Evolutionary conservation across 2,113 vertebrate species (phyloP).

Genomic region (Lamprotornis superbus): DNA sequence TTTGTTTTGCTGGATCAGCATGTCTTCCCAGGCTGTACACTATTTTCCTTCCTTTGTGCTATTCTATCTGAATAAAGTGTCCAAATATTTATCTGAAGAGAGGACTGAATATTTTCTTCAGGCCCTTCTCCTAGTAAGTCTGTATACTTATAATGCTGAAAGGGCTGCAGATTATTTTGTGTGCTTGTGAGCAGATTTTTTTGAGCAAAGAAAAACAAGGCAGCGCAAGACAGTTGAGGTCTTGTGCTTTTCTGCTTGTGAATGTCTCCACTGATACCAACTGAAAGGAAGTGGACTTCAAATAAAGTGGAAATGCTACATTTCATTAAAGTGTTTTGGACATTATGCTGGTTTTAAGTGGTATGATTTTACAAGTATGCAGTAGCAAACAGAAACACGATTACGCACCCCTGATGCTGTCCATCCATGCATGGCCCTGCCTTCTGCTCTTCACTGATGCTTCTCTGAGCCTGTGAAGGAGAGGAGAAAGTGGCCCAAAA

Average conservation of each 20-base stretch:
- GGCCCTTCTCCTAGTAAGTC: background rate
- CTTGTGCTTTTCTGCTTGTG: background rate
- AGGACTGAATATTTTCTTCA: background rate
- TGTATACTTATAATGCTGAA: background rate
- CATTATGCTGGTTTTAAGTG: background rate
- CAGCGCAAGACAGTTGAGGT: background rate
- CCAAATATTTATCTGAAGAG: fast-evolving
- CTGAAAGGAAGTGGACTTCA: background rate
- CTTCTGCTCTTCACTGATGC: background rate
- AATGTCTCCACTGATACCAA: background rate
- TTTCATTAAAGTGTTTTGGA: background rate
- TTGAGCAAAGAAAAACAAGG: background rate
- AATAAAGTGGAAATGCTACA: background rate
- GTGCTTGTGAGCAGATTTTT: background rate
- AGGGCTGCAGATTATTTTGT: background rate
- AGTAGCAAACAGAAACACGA: background rate
- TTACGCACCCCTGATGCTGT: background rate
- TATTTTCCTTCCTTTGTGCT: background rate
- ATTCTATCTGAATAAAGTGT: background rate
- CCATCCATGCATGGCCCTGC: fast-evolving
- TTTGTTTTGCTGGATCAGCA: background rate
- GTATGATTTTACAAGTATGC: background rate
- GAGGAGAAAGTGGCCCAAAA: background rate
- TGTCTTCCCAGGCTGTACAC: background rate
- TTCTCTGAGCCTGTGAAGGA: background rate